phyloP scores from a whole-genome alignment of 1,140 invertebrate species.

The Bombus confusus region DNA sequence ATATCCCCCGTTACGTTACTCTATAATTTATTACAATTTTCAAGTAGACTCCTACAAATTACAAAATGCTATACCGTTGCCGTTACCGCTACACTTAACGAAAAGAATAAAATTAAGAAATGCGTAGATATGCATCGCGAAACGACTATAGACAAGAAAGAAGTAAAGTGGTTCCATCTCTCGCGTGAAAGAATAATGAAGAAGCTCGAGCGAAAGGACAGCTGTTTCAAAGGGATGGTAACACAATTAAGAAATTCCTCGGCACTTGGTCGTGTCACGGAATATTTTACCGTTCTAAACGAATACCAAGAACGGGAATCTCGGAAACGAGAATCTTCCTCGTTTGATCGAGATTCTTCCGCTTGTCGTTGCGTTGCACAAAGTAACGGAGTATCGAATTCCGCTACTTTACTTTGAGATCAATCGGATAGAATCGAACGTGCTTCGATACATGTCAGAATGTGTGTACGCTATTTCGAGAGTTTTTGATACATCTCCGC shows the following conservation, averaged over 20 bases:
- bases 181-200: background rate
- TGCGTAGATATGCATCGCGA: too few species aligned
- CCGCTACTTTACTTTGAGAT: slow-evolving; percentile 50
- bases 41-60: too few species aligned
- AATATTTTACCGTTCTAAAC: slow-evolving; percentile 37
- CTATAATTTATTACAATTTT: too few species aligned
- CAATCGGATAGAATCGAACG: slow-evolving; percentile 42
- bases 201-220: background rate
- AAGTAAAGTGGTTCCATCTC: too few species aligned
- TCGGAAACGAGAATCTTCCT: slow-evolving; percentile 9
- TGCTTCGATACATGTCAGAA: background rate
- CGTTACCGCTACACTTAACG: too few species aligned
- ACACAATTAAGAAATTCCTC: slow-evolving; percentile 45
- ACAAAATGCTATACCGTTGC: too few species aligned
- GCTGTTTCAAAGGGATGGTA: background rate
- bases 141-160: too few species aligned
- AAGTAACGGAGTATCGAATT: slow-evolving; percentile 65
- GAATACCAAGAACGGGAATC: slow-evolving; percentile 33
- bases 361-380: slow-evolving; percentile 43
- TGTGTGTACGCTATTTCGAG: slow-evolving; percentile 26
- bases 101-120: too few species aligned
- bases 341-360: slow-evolving; percentile 51
- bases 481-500: background rate
- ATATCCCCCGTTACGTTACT: too few species aligned
- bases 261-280: slow-evolving; percentile 1